Percentiles rank a stretch among this genome's conserved stretches.
These are phyloP conservation scores for Lampropteryx suffumata DNA, from an alignment of 2,888 invertebrate genomes.

Conservation along the genomic window DNA sequence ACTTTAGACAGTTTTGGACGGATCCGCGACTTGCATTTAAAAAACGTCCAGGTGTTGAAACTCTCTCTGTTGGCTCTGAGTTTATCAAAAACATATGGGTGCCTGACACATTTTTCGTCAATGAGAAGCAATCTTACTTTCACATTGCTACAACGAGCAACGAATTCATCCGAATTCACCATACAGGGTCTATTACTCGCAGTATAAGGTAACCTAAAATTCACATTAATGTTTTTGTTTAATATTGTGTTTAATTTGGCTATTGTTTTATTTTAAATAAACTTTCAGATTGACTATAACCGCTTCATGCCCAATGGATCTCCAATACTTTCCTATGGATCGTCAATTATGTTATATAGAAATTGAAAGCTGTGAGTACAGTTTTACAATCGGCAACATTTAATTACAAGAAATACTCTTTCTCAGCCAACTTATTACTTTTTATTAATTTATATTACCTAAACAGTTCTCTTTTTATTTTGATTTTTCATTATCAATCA, in stretches of 20 bases:
- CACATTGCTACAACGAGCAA: conserved; percentile 99
- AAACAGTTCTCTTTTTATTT: not conserved
- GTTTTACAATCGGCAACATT: not conserved
- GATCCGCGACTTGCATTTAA: conserved; percentile 96
- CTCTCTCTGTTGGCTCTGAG: conserved; percentile 95
- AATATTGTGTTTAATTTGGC: no score
- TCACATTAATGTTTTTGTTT: no score
- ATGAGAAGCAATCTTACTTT: conserved; percentile 99
- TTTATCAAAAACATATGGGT: conserved; percentile 99
- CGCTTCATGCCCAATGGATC: conserved; percentile 97
- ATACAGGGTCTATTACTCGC: conserved; percentile 96
- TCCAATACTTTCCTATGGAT: conserved; percentile 98
- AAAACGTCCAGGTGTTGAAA: conserved; percentile 93
- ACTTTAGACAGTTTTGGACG: conserved; percentile 99
- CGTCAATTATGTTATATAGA: conserved; percentile 96
- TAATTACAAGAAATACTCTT: not conserved
- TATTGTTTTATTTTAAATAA: not conserved
- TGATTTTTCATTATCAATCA: no score
- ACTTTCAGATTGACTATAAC: conserved; percentile 94
- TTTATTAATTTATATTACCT: no score
- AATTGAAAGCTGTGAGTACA: conserved; percentile 97
- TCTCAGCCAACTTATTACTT: not conserved
- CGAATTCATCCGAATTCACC: conserved; percentile 98
- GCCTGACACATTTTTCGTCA: conserved; percentile 99
- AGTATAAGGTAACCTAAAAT: conserved; percentile 98